phyloP scores from a whole-genome alignment of 35 echinoderm and acorn worm species.

The Apostichopus japonicus region DNA sequence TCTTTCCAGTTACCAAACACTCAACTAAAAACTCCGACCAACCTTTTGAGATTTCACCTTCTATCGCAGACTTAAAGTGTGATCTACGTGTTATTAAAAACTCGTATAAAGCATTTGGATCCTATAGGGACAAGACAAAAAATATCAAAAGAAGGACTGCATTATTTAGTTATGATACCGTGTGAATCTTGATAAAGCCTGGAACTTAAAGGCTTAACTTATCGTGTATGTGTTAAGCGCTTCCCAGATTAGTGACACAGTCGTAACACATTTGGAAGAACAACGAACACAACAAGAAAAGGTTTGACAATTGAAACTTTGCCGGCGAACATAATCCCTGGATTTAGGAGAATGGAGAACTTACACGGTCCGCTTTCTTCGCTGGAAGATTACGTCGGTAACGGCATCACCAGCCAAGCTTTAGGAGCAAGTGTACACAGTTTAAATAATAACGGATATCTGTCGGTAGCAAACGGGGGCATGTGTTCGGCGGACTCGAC shows the following conservation, averaged over 20 bases:
- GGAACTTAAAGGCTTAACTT: constrained; percentile 3
- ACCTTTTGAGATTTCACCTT: too few species aligned
- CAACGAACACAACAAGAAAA: constrained; percentile 7
- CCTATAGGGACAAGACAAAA: too few species aligned
- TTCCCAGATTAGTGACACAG: background rate
- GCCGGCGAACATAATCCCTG: constrained; percentile 32
- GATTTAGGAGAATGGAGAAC: constrained; percentile 47
- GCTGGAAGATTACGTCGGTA: constrained; percentile 59
- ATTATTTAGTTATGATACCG: too few species aligned
- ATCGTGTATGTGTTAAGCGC: constrained; percentile 4
- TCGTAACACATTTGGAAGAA: background rate
- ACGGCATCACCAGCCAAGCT: constrained; percentile 36
- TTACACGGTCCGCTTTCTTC: constrained; percentile 60
- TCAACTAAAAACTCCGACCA: too few species aligned
- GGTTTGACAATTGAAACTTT: constrained; percentile 29
- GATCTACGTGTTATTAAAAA: too few species aligned
- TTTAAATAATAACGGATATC: constrained; percentile 13
- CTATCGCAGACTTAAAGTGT: too few species aligned
- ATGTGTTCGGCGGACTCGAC: constrained; percentile 57
- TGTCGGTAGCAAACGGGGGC: constrained; percentile 19
- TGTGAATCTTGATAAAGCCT: background rate
- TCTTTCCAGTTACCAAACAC: background rate
- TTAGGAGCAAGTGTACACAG: constrained; percentile 7
- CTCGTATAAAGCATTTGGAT: too few species aligned
- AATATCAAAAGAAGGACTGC: too few species aligned